These are phyloP conservation scores for Condylostylus longicornis DNA, from an alignment of 1,140 invertebrate genomes.

Conservation along the genomic window DNA sequence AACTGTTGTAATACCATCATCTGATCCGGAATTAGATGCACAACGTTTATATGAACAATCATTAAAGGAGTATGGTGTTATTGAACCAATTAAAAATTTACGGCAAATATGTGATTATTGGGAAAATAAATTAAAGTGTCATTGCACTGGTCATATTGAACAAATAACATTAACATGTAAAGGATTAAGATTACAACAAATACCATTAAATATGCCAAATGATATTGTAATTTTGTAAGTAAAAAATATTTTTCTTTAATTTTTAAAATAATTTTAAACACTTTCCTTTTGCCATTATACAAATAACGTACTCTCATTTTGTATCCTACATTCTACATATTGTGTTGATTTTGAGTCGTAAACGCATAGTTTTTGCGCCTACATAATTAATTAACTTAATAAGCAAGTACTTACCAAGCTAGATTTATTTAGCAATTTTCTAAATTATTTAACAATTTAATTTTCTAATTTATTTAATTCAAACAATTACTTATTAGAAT, in stretches of 20 bases:
- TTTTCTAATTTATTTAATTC: no score
- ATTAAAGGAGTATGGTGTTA: constrained; percentile 22
- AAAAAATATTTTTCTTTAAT: constrained; percentile 6
- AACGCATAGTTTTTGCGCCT: background rate
- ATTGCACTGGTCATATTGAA: constrained; percentile 22
- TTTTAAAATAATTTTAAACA: background rate
- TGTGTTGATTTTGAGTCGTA: background rate
- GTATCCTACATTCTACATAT: background rate
- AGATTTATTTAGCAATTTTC: no score
- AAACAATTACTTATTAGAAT: no score
- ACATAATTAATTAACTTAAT: background rate
- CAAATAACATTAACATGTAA: constrained; percentile 23
- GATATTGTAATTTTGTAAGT: constrained; percentile 25
- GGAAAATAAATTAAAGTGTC: constrained; percentile 23
- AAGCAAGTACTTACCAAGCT: constrained; percentile 5
- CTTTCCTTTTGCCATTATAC: background rate
- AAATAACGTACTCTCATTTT: background rate
- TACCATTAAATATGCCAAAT: constrained; percentile 24
- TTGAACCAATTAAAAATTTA: constrained; percentile 10
- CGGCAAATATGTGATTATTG: constrained; percentile 23
- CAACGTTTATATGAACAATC: constrained; percentile 28
- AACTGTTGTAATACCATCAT: constrained; percentile 26
- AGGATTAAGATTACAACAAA: constrained; percentile 21
- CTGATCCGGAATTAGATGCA: constrained; percentile 25
- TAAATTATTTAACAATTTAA: no score